phyloP scores from a whole-genome alignment of 2,113 vertebrate genomes.

The Poecilia latipinna region DNA sequence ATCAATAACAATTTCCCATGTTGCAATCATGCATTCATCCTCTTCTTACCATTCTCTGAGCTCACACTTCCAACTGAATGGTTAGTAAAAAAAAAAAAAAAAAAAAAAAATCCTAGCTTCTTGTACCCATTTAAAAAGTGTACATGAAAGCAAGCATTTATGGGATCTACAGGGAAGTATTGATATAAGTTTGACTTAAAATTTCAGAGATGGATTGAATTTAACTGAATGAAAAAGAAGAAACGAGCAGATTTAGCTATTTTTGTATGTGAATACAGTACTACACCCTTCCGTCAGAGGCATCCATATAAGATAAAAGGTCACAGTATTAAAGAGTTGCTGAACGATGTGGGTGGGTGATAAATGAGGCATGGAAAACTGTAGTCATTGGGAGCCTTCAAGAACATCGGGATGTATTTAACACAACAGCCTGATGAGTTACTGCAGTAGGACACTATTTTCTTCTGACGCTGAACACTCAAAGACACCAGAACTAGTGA shows the following conservation, averaged over 20 bases:
- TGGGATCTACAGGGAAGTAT: background rate
- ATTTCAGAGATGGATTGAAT: background rate
- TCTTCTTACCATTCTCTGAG: conserved; percentile 5
- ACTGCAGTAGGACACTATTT: conserved; percentile 38
- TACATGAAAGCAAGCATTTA: too few species aligned
- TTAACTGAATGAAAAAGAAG: background rate
- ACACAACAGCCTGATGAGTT: conserved; percentile 51
- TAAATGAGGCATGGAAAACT: conserved; percentile 59
- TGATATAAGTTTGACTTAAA: background rate
- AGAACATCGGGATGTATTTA: conserved; percentile 44
- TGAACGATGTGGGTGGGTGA: conserved; percentile 28
- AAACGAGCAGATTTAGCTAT: background rate
- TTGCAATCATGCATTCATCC: conserved; percentile 4
- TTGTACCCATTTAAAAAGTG: background rate
- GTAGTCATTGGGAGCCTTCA: conserved; percentile 57
- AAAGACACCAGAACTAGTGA: conserved; percentile 45
- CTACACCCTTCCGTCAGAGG: conserved; percentile 27
- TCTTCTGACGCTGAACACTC: conserved; percentile 56
- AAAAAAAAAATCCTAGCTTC: background rate
- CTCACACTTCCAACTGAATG: background rate
- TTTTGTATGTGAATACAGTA: conserved; percentile 11
- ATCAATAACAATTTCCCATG: conserved; percentile 26
- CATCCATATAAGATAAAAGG: conserved; percentile 50
- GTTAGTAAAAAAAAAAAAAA: background rate
- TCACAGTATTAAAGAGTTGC: conserved; percentile 48